These are phyloP conservation scores for Imbricaverruca yamaguchii DNA, from an alignment of 2,888 invertebrate genomes.

Conservation along the genomic window DNA sequence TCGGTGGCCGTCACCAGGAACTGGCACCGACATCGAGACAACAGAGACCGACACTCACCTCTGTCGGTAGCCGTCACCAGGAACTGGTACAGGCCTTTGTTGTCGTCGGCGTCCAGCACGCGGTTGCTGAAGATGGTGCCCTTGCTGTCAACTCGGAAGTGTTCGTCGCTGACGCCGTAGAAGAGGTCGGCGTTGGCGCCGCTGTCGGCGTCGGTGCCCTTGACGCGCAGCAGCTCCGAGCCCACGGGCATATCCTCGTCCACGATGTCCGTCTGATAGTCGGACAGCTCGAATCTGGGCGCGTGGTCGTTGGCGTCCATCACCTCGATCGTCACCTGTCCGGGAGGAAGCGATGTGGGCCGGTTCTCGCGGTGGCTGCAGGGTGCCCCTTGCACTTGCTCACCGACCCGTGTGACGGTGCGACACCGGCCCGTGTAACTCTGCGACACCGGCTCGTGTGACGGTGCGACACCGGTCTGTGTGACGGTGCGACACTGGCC, in stretches of 20 bases:
- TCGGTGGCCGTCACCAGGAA: too few species aligned
- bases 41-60: slow-evolving; percentile 44
- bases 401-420: too few species aligned
- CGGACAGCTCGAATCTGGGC: slow-evolving; percentile 89
- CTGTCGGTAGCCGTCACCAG: slow-evolving; percentile 89
- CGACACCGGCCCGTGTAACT: too few species aligned
- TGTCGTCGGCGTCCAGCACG: slow-evolving; percentile 90
- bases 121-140: slow-evolving; percentile 89
- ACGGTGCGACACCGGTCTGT: too few species aligned
- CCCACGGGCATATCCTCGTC: slow-evolving; percentile 90
- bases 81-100: slow-evolving; percentile 93
- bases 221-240: slow-evolving; percentile 76
- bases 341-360: slow-evolving; percentile 33
- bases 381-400: too few species aligned
- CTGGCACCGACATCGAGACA: too few species aligned
- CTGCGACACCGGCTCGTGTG: too few species aligned
- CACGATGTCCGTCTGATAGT: slow-evolving; percentile 93
- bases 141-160: slow-evolving; percentile 87
- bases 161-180: slow-evolving; percentile 83
- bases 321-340: slow-evolving; percentile 81
- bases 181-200: slow-evolving; percentile 92
- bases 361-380: too few species aligned
- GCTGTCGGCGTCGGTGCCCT: slow-evolving; percentile 67
- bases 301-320: slow-evolving; percentile 97
- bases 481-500: too few species aligned